These are phyloP conservation scores for Bombylius discolor DNA, from an alignment of 2,888 invertebrate species.

Conservation along the genomic window DNA sequence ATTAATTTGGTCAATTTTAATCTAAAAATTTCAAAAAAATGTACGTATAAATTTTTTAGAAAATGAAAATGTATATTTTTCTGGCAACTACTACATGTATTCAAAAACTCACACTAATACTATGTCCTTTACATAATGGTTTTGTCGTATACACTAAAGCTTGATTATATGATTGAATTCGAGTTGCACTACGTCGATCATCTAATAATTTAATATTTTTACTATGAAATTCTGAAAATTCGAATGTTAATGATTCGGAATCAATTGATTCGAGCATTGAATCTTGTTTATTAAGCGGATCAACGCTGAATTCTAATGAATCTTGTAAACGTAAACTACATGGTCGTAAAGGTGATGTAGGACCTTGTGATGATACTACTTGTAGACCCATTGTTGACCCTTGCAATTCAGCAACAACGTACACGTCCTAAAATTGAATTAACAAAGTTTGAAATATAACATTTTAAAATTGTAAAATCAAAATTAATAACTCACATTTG, in stretches of 20 bases:
- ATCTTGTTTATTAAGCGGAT: slow-evolving; percentile 40
- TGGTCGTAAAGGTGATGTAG: slow-evolving; percentile 37
- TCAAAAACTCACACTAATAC: slow-evolving; percentile 47
- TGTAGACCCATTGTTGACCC: slow-evolving; percentile 67
- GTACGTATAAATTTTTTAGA: slow-evolving; percentile 4
- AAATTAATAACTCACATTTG: slow-evolving; percentile 44
- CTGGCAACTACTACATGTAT: background rate
- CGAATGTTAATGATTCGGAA: slow-evolving; percentile 43
- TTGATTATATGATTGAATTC: slow-evolving; percentile 74
- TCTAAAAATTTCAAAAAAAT: slow-evolving; percentile 36
- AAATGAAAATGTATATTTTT: background rate
- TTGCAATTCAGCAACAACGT: slow-evolving; percentile 69
- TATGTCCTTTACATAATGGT: slow-evolving; percentile 51
- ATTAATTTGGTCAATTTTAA: slow-evolving; percentile 59
- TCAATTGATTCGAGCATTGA: slow-evolving; percentile 37
- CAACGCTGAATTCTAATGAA: slow-evolving; percentile 46
- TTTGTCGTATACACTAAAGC: slow-evolving; percentile 58
- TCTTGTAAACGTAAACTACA: slow-evolving; percentile 42
- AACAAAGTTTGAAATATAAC: no score
- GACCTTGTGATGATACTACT: slow-evolving; percentile 51
- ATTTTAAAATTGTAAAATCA: background rate
- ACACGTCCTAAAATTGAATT: slow-evolving; percentile 48
- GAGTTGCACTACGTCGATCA: slow-evolving; percentile 52
- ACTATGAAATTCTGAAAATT: slow-evolving; percentile 72
- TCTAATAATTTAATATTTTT: slow-evolving; percentile 59